Evolutionary conservation across 2,888 invertebrate genomes (phyloP).

Genomic region (Aphelenchoides bicaudatus): DNA sequence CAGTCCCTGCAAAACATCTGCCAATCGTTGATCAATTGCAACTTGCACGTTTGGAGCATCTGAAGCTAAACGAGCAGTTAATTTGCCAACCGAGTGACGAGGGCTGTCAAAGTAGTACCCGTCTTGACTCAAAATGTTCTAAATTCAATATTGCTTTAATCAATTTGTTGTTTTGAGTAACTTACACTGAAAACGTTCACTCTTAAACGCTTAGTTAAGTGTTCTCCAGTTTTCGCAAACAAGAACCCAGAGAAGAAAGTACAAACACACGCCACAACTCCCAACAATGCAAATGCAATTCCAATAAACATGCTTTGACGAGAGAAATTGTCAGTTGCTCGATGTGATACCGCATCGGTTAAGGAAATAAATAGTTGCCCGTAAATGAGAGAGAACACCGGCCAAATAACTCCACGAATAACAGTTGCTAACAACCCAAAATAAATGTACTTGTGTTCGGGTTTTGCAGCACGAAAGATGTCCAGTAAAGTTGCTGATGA

Average conservation of each 20-base stretch:
- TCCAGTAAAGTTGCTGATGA: slow-evolving; percentile 1
- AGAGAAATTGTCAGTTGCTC: background rate
- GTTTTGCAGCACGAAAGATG: slow-evolving; percentile 5
- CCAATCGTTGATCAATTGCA: slow-evolving; percentile 43
- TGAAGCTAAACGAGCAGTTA: slow-evolving; percentile 60
- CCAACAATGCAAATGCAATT: slow-evolving; percentile 25
- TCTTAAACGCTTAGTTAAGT: slow-evolving; percentile 46
- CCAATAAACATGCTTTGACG: slow-evolving; percentile 7
- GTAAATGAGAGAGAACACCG: slow-evolving; percentile 48
- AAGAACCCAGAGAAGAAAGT: slow-evolving; percentile 39
- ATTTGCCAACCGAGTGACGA: slow-evolving; percentile 57
- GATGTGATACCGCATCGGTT: slow-evolving; percentile 13
- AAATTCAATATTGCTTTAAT: slow-evolving; percentile 35
- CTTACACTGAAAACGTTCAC: slow-evolving; percentile 52
- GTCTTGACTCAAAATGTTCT: slow-evolving; percentile 62
- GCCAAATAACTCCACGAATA: slow-evolving; percentile 51
- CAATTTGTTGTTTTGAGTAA: background rate
- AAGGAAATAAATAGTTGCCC: slow-evolving; percentile 40
- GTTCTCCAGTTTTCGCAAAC: slow-evolving; percentile 36
- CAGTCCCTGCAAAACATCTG: slow-evolving; percentile 29
- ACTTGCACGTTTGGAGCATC: slow-evolving; percentile 62
- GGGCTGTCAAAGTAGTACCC: slow-evolving; percentile 62
- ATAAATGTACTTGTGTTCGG: slow-evolving; percentile 32
- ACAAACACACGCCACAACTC: slow-evolving; percentile 33
- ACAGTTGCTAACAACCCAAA: slow-evolving; percentile 41